Evolutionary conservation across 2,113 vertebrate species (phyloP), one percentile per base, ranked within the genome.

Genomic region (Cebidichthys violaceus): DNA sequence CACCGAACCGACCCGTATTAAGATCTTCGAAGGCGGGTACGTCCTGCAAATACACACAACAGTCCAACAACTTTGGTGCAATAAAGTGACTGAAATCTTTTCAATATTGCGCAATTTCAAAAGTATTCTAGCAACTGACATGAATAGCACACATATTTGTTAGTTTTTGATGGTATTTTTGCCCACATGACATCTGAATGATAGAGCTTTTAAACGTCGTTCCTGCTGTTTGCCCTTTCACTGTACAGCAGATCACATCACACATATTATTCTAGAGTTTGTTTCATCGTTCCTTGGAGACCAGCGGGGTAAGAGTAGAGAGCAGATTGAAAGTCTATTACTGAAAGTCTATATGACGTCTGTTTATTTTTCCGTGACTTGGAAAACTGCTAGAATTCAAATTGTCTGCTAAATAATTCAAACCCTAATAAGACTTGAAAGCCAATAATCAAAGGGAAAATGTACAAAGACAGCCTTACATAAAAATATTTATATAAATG

Each of bases 11-110:
- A 96, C 97, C 77, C 96, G 98, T 88, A 97, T 99, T 94, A 99
- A 99, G 96, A 99, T 99, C 95, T 99, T 99, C 94, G 98, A 99
- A 96, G 98, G 98, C 95, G 98, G 98, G 98, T 99, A 96, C 84
- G 98, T 94, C 20, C 41, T 54, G 35, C 10, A 68, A 81, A 55
- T n/a, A 17, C 45, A 70, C 61, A 50, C 33, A 61, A 15, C 72
- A 18, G 45, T 37, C 43, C 37, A 39, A 22, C 17, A 35, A 57
- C 22, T 22, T 1, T 50, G 27, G 35, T 60, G 18, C 8, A 27
- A 1, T 13, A 24, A 27, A 71, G 69, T n/a, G 45, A 35, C 31
- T 14, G 13, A 57, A 52, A 52, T 39, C 37, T 4, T 33, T 9
- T 60, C 7, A 22, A 20, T 22, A 14, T 39, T 11, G 37, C 1